phyloP scores from a whole-genome alignment of 2,888 invertebrate genomes.

The Tipula helvola region DNA sequence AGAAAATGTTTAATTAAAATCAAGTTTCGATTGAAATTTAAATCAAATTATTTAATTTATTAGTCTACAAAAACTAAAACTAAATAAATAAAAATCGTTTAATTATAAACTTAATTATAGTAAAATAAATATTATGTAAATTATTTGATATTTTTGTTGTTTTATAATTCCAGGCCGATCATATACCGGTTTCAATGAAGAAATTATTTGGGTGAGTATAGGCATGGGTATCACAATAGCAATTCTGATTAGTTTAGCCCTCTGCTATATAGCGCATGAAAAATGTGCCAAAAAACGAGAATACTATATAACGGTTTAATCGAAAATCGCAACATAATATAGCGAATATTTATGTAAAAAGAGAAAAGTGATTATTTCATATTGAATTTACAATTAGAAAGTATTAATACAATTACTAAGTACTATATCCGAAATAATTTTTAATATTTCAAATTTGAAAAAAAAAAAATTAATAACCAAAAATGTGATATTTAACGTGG shows the following conservation, averaged over 20 bases:
- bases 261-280: conserved; percentile 70
- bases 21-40: too few relatives aligned
- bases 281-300: conserved; percentile 66
- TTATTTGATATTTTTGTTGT: background rate
- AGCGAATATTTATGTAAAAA: background rate
- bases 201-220: conserved; percentile 77
- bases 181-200: conserved; percentile 71
- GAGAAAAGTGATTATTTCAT: background rate
- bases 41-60: too few relatives aligned
- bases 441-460: background rate
- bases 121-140: too few relatives aligned
- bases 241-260: conserved; percentile 65
- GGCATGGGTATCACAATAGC: conserved; percentile 53
- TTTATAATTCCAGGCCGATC: conserved; percentile 48
- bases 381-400: background rate
- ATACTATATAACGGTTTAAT: conserved; percentile 54
- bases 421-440: background rate
- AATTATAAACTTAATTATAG: too few relatives aligned
- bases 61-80: too few relatives aligned
- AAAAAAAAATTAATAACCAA: background rate
- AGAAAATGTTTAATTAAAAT: too few relatives aligned
- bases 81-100: too few relatives aligned
- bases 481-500: background rate
- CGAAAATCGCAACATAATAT: background rate
- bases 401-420: background rate